Conservation (phyloP, 2,888 invertebrate species). For the Tineola bisselliella region DNA sequence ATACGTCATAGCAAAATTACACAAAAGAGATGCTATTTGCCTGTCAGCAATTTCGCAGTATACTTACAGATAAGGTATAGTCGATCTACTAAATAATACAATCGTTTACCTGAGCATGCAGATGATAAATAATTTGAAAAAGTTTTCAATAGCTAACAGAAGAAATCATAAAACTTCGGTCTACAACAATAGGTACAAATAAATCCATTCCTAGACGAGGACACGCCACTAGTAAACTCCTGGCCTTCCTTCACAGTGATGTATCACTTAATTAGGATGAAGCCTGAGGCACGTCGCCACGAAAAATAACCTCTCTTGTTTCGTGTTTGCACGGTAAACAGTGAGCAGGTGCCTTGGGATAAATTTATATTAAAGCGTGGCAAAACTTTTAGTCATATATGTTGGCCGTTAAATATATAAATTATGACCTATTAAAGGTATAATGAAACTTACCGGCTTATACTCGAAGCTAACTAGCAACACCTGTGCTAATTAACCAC, state of each 20-base stretch:
- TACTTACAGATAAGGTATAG: too few species aligned
- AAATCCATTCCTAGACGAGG: not conserved
- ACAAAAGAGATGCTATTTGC: too few species aligned
- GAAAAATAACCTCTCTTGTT: conserved; percentile 19
- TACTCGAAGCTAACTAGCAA: not conserved
- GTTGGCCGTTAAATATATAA: not conserved
- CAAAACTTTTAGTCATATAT: not conserved
- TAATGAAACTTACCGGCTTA: not conserved
- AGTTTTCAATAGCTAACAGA: too few species aligned
- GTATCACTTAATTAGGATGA: conserved; percentile 37
- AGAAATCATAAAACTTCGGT: not conserved
- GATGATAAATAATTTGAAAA: too few species aligned
- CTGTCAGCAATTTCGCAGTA: too few species aligned
- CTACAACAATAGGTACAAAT: not conserved
- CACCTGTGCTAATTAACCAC: not conserved
- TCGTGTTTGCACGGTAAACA: conserved; percentile 20
- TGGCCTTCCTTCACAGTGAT: conserved; percentile 24
- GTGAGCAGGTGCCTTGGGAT: conserved; percentile 11
- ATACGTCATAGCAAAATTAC: too few species aligned
- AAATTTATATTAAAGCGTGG: conserved; percentile 7
- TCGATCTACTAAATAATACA: too few species aligned
- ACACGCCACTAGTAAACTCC: conserved; percentile 4
- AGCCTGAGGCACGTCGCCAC: conserved; percentile 12
- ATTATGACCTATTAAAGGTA: not conserved
- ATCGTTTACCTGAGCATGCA: too few species aligned